Conservation (phyloP, 2,888 invertebrate species). For the Drosophila mayaguana region DNA sequence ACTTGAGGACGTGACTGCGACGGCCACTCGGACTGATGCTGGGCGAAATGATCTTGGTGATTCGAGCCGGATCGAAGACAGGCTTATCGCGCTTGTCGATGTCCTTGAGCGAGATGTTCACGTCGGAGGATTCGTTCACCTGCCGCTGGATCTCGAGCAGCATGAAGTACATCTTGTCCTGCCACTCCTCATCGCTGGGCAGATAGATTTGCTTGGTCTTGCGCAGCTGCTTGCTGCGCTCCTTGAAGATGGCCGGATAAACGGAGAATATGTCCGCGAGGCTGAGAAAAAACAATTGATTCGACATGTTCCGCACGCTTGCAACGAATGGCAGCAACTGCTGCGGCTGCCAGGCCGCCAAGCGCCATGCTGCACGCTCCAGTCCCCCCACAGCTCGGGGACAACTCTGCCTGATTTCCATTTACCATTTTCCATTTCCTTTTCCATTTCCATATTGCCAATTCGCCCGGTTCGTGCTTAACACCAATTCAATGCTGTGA, state of each 20-base stretch:
- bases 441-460: constrained; percentile 60
- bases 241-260: constrained; percentile 88
- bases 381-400: constrained; percentile 55
- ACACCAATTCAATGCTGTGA: constrained; percentile 81
- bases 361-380: constrained; percentile 9
- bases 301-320: constrained; percentile 72
- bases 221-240: constrained; percentile 86
- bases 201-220: constrained; percentile 83
- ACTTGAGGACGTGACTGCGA: constrained; percentile 50
- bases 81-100: constrained; percentile 78
- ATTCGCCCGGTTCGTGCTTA: constrained; percentile 77
- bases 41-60: constrained; percentile 72
- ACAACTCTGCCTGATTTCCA: constrained; percentile 72
- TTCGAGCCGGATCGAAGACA: constrained; percentile 73
- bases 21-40: constrained; percentile 73
- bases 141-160: constrained; percentile 86
- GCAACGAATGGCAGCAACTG: constrained; percentile 55
- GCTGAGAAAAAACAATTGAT: constrained; percentile 83
- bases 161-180: constrained; percentile 86
- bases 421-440: constrained; percentile 48
- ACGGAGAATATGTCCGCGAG: constrained; percentile 87
- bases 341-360: constrained; percentile 4
- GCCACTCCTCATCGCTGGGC: constrained; percentile 87
- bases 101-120: constrained; percentile 73
- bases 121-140: constrained; percentile 83